These are phyloP conservation scores for Cerastis leucographa DNA, from an alignment of 2,888 invertebrate genomes.

Conservation along the genomic window DNA sequence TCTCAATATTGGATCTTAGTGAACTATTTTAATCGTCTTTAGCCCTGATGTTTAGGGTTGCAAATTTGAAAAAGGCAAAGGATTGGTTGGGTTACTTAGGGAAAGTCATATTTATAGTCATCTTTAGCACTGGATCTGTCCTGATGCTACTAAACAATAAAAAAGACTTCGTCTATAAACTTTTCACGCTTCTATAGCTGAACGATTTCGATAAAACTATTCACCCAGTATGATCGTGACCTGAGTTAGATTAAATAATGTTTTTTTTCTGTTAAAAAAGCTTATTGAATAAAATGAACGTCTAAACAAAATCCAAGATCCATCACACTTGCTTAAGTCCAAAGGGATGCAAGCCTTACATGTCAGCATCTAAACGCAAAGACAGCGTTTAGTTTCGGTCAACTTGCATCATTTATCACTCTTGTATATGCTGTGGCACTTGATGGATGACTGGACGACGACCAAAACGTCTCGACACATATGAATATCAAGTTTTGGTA, in stretches of 20 bases:
- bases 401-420: conserved; percentile 63
- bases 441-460: conserved; percentile 60
- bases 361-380: conserved; percentile 49
- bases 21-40: neutral
- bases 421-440: conserved; percentile 42
- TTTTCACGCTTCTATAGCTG: neutral
- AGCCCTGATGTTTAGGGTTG: neutral
- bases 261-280: neutral
- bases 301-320: conserved; percentile 9
- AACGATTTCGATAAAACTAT: neutral
- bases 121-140: neutral
- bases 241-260: neutral
- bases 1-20: neutral
- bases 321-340: conserved; percentile 31
- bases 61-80: neutral
- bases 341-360: conserved; percentile 22
- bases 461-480: conserved; percentile 45
- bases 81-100: neutral
- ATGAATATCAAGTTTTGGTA: conserved; percentile 42
- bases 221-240: neutral
- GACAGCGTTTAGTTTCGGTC: conserved; percentile 57
- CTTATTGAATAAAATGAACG: neutral
- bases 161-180: neutral
- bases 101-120: neutral
- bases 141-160: neutral